Percentiles rank a stretch among this genome's conserved stretches.
phyloP scores from a whole-genome alignment of 2,113 vertebrate species.

The Nyctereutes procyonoides region DNA sequence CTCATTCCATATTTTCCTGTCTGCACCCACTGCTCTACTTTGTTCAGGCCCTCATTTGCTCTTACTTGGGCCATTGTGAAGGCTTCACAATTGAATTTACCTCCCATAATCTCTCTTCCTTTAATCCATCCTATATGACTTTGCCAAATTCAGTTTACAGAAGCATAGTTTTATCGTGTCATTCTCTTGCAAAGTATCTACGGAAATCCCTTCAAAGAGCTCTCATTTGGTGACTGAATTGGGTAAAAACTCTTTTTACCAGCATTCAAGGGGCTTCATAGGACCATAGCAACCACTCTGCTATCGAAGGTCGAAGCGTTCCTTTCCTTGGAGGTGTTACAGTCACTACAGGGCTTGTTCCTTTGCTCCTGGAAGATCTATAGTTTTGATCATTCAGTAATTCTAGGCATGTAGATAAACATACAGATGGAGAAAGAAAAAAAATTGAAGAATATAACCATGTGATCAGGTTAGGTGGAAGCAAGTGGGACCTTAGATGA shows the following conservation, averaged over 20 bases:
- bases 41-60: not conserved
- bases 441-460: not conserved
- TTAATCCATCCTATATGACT: not conserved
- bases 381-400: not conserved
- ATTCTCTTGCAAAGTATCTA: not conserved
- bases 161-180: not conserved
- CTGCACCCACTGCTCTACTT: not conserved
- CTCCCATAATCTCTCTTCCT: not conserved
- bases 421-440: not conserved
- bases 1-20: not conserved
- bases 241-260: not conserved
- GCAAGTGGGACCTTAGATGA: not conserved
- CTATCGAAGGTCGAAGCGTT: fast-evolving
- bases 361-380: not conserved
- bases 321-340: not conserved
- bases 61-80: not conserved
- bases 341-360: not conserved
- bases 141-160: not conserved
- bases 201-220: not conserved
- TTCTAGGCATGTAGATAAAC: not conserved
- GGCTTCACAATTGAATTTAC: not conserved
- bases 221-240: not conserved
- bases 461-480: not conserved
- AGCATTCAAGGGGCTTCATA: not conserved
- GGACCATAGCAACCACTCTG: not conserved